phyloP scores from a whole-genome alignment of 2,888 invertebrate species.

The Lissonota sp. region DNA sequence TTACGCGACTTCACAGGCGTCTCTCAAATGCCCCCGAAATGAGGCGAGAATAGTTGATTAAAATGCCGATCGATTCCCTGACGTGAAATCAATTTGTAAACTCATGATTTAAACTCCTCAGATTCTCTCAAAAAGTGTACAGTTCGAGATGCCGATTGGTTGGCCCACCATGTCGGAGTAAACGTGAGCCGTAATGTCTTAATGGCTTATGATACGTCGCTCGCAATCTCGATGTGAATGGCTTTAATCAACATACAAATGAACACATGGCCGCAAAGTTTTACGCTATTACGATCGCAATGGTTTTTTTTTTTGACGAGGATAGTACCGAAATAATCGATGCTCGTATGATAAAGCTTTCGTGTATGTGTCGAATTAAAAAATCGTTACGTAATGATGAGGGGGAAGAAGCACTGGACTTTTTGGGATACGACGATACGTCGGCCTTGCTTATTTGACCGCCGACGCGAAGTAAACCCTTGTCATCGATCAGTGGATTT shows the following conservation, averaged over 20 bases:
- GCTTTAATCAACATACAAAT: constrained; percentile 59
- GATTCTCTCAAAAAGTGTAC: constrained; percentile 33
- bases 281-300: constrained; percentile 6
- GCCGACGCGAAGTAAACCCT: constrained; percentile 53
- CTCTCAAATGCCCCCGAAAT: constrained; percentile 63
- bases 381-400: constrained; percentile 40
- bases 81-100: constrained; percentile 24
- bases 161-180: constrained; percentile 61
- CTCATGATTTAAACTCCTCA: constrained; percentile 22
- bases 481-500: constrained; percentile 49
- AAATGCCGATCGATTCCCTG: constrained; percentile 41
- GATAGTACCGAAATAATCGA: constrained; percentile 52
- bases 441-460: constrained; percentile 44
- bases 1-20: constrained; percentile 60
- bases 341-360: constrained; percentile 17
- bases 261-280: constrained; percentile 47
- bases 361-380: constrained; percentile 24
- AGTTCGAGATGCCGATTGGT: constrained; percentile 48
- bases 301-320: constrained; percentile 22
- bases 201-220: constrained; percentile 49
- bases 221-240: constrained; percentile 42
- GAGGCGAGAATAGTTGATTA: constrained; percentile 48
- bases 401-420: constrained; percentile 55
- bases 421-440: constrained; percentile 32
- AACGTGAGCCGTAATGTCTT: constrained; percentile 36